phyloP scores from a whole-genome alignment of 1,140 invertebrate genomes.

The Penaeus vannamei region DNA sequence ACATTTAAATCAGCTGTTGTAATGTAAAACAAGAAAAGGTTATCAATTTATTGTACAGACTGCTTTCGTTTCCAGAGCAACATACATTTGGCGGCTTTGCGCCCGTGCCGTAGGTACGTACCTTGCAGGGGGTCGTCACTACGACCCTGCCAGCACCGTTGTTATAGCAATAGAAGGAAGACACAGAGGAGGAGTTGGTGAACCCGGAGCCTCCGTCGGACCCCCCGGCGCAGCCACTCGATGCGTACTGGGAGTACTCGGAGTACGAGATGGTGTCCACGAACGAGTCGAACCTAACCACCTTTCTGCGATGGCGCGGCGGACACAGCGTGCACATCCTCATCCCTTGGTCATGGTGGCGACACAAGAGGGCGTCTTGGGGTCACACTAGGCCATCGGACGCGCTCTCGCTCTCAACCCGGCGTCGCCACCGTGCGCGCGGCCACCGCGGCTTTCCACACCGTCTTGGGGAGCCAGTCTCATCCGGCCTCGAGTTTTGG shows the following conservation, averaged over 20 bases:
- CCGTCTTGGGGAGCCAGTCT: too few relatives aligned
- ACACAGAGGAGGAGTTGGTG: conserved; percentile 27
- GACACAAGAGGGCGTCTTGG: too few relatives aligned
- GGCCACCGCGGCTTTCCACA: too few relatives aligned
- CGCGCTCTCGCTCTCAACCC: too few relatives aligned
- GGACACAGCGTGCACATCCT: conserved; percentile 67
- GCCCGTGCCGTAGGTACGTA: not conserved
- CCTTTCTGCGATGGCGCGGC: conserved; percentile 63
- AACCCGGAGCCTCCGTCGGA: not conserved
- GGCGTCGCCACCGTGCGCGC: too few relatives aligned
- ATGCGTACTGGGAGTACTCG: conserved; percentile 63
- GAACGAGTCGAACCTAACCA: conserved; percentile 67
- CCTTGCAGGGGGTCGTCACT: conserved; percentile 37
- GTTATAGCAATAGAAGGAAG: conserved; percentile 51
- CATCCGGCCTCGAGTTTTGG: too few relatives aligned
- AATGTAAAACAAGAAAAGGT: too few relatives aligned
- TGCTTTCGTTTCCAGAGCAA: not conserved
- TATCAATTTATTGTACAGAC: not conserved
- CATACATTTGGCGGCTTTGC: not conserved
- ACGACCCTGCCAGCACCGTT: conserved; percentile 35
- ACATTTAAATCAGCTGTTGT: too few relatives aligned
- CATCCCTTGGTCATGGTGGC: conserved; percentile 51
- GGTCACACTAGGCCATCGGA: too few relatives aligned
- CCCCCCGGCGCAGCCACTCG: conserved; percentile 45
- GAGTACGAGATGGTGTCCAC: conserved; percentile 67